Percentiles rank a stretch among this genome's conserved stretches.
Evolutionary conservation across 2,113 vertebrate genomes (phyloP).

Genomic region (Gymnobelideus leadbeateri): DNA sequence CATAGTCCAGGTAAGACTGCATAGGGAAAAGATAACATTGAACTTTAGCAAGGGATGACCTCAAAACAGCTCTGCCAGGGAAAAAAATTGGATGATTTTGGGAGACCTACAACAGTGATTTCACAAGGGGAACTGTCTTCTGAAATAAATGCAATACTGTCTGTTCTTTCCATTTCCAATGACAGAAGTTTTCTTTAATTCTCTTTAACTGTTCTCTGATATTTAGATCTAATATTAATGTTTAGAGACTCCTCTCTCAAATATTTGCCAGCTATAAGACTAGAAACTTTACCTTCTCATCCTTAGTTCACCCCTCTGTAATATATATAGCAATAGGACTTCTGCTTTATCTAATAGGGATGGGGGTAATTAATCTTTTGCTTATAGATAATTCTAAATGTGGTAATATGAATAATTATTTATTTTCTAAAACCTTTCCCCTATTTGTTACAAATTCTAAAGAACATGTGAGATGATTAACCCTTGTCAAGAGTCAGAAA

Average conservation of each 20-base stretch:
- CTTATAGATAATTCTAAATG: not conserved
- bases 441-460: not conserved
- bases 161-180: not conserved
- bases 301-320: rapidly evolving
- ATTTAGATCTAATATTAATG: too few species aligned
- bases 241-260: not conserved
- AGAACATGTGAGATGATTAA: not conserved
- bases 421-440: not conserved
- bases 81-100: not conserved
- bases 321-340: not conserved
- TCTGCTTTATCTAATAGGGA: not conserved
- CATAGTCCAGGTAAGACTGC: not conserved
- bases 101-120: rapidly evolving
- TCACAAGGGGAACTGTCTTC: not conserved
- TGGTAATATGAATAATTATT: not conserved
- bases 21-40: not conserved
- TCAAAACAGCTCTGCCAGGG: not conserved
- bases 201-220: too few species aligned
- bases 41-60: not conserved
- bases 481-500: not conserved
- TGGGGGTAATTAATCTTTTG: not conserved
- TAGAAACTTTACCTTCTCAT: not conserved
- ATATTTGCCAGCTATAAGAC: not conserved
- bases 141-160: not conserved
- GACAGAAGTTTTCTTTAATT: not conserved